Percentiles rank a stretch among this genome's conserved stretches.
phyloP scores from a whole-genome alignment of 2,888 invertebrate species.

The Aelia acuminata region DNA sequence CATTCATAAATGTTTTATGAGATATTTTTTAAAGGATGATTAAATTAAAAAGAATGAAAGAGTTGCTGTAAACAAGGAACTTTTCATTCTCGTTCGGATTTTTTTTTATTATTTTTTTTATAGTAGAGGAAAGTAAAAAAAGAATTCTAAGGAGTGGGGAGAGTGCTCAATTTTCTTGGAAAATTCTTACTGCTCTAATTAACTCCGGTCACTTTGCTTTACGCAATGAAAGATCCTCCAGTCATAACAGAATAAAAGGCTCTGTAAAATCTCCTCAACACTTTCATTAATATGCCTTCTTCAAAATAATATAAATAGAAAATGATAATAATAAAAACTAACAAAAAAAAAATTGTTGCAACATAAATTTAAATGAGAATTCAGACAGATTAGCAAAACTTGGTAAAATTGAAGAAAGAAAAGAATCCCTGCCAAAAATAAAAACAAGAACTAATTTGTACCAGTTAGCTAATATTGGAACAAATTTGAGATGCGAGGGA shows the following conservation, averaged over 20 bases:
- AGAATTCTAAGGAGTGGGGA: not conserved
- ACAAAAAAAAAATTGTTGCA: no score
- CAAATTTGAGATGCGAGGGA: no score
- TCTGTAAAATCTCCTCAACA: not conserved
- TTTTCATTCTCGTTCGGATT: not conserved
- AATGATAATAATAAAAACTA: no score
- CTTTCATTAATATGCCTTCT: not conserved
- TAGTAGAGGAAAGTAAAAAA: conserved; percentile 16
- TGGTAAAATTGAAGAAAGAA: no score
- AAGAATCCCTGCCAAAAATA: no score
- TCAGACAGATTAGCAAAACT: no score
- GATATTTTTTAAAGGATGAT: not conserved
- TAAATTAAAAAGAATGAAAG: conserved; percentile 35
- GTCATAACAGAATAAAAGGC: not conserved
- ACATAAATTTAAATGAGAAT: no score
- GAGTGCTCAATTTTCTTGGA: conserved; percentile 14
- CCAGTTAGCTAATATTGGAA: no score
- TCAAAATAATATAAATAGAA: not conserved
- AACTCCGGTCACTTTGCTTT: conserved; percentile 7
- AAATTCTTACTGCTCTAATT: conserved; percentile 22
- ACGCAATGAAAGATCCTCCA: not conserved
- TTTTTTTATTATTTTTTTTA: not conserved
- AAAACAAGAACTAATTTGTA: no score
- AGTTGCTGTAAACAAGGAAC: conserved; percentile 8
- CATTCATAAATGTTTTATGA: conserved; percentile 20